phyloP scores from a whole-genome alignment of 92 coral and sea anemone genomes.

The Zoanthus sansibaricus region DNA sequence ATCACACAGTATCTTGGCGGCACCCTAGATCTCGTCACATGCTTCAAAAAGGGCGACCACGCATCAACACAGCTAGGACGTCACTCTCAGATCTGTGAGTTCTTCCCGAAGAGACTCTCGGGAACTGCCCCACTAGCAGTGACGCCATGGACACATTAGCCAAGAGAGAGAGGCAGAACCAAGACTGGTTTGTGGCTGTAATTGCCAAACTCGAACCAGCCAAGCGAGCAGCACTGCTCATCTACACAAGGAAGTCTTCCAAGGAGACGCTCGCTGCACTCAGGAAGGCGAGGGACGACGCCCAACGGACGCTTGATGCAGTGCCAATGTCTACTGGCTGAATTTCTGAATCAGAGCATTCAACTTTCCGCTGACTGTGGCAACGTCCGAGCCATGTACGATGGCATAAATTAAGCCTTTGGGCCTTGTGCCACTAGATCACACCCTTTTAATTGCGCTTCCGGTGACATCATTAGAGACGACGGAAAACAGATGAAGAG shows the following conservation, averaged over 20 bases:
- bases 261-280: neutral
- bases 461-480: conserved; percentile 1
- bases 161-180: too few relatives aligned
- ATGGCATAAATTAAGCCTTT: conserved; percentile 1
- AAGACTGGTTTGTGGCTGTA: too few relatives aligned
- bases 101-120: too few relatives aligned
- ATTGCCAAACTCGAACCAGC: too few relatives aligned
- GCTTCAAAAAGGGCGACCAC: too few relatives aligned
- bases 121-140: too few relatives aligned
- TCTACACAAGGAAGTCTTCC: neutral
- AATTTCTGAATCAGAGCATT: conserved; percentile 17
- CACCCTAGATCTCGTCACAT: too few relatives aligned
- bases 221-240: too few relatives aligned
- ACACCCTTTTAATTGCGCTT: neutral
- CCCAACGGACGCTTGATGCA: conserved; percentile 7
- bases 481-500: neutral
- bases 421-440: conserved; percentile 8
- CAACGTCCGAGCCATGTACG: conserved; percentile 35
- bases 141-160: too few relatives aligned
- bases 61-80: too few relatives aligned
- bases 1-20: too few relatives aligned
- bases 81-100: too few relatives aligned
- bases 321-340: conserved; percentile 42
- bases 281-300: conserved; percentile 16
- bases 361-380: conserved; percentile 44